Evolutionary conservation across 1,140 invertebrate genomes (phyloP).

Genomic region (Yoshiicerus persimilis): DNA sequence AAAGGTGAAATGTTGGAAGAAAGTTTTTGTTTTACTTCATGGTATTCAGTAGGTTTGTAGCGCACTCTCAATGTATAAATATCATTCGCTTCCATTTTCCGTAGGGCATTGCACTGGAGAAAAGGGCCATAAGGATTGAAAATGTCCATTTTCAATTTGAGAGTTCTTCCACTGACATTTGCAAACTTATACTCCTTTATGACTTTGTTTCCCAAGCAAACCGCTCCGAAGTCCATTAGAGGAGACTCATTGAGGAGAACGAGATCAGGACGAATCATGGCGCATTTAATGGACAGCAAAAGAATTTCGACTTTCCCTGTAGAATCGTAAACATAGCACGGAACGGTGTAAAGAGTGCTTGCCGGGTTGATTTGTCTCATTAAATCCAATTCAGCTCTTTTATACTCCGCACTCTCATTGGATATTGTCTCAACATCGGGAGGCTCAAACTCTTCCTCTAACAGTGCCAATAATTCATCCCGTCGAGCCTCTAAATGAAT

Average conservation of each 20-base stretch:
- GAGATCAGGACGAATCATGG: neutral
- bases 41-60: neutral
- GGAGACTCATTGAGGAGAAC: neutral
- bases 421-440: neutral
- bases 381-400: neutral
- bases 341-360: neutral
- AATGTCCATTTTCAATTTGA: neutral
- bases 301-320: neutral
- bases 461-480: neutral
- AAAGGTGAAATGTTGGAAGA: neutral
- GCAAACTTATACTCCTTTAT: neutral
- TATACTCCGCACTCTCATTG: neutral
- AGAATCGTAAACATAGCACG: neutral
- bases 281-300: neutral
- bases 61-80: neutral
- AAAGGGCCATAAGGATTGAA: conserved; percentile 25
- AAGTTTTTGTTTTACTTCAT: neutral
- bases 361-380: neutral
- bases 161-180: neutral
- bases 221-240: neutral
- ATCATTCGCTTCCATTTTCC: neutral
- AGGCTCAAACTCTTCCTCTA: neutral
- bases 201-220: neutral
- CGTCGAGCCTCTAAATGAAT: neutral
- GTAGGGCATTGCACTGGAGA: neutral